Evolutionary conservation across 1,140 invertebrate genomes (phyloP), one percentile per base, ranked within the genome.

Genomic region (Atopsyche davidsoni): DNA sequence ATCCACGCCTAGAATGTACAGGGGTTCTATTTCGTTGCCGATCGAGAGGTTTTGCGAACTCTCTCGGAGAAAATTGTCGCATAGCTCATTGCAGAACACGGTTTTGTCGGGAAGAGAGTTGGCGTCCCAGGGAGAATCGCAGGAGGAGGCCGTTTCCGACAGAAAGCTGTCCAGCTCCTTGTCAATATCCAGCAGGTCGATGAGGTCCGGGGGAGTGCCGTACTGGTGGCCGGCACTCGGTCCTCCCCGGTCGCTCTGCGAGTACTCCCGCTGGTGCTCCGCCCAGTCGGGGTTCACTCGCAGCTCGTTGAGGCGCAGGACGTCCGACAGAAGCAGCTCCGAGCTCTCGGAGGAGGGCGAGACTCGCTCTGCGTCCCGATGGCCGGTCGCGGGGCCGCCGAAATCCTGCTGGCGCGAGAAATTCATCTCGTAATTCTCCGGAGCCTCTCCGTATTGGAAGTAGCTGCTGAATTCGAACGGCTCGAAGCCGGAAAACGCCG

Each of bases 51-150:
- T 60, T 13, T 66, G 57, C 7, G 62, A 62, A 42, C 64, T 67
- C 51, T 71, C 69, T 42, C 64, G 62, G n/a, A 71, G 50, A 13
- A 71, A 70, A 28, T 62, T 57, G 13, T 66, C 62, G 35, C 69
- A 71, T 40, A 63, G 64, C n/a, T 71, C 67, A 22, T 67, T 70
- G 55, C 69, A 71, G 16, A 70, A 61, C 3, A 66, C 63, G 0
- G 69, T 71, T 0, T 64, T 65, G 19, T 69, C 69, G 0, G 69
- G 68, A 46, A 71, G 54, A 40, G 48, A 32, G 10, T 23, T 41
- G 0, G 43, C 16, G 38, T 58, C 50, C 48, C 53, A 58, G 11
- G 39, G 25, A 4, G 45, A 36, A 19, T 57, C 46, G 13, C 35
- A 25, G 4, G 38, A 31, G 1, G 38, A 43, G 3, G 52, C 24